Evolutionary conservation across 1,140 invertebrate genomes (phyloP), one percentile per base, ranked within the genome.

Genomic region (Drosophila athabasca): DNA sequence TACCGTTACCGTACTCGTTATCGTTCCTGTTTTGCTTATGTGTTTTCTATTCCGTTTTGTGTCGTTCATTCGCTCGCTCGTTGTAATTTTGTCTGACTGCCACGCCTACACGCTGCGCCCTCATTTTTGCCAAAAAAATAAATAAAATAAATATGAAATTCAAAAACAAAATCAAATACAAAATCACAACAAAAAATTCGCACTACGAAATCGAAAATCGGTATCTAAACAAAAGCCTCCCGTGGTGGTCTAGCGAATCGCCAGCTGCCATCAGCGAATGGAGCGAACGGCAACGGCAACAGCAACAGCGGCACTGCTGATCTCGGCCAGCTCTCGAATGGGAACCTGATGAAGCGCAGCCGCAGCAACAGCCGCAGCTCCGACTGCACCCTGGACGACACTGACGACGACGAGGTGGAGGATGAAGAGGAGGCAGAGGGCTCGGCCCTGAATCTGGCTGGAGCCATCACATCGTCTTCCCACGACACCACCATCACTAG

Each of bases 171-270:
- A 48, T 17, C 15, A 41, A 49, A 54, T 51, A 22, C 52, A 41
- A 41, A 46, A 73, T 15, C 17, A 22, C 50, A 54, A 69, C 50
- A 54, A 35, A 41, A 41, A 46, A 73, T 15, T 41, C 62, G 71
- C 62, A 85, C 67, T 19, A 59, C 64, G 61, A 44, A 68, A 62
- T 65, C 57, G 48, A 57, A 39, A 79, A 52, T 64, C 48, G 48
- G 69, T 57, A 68, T 66, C 66, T 76, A 87, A 90, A 87, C 75
- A 61, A 89, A 88, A 95, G 93, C 77, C 92, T 92, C 91, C 75
- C 89, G 95, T 81, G 95, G 95, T 61, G 94, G 94, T 73, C 83
- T 94, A 62, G 94, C 95, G 39, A 93, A 93, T 84, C 90, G 93
- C 58, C 93, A 93, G 78, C 74, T 93, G 68, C 93, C 93, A 45